A percentile compares a stretch with the other conserved stretches of the same genome.
These are phyloP conservation scores for Rhabdornis inornatus DNA, from an alignment of 2,113 vertebrate genomes.

Conservation along the genomic window DNA sequence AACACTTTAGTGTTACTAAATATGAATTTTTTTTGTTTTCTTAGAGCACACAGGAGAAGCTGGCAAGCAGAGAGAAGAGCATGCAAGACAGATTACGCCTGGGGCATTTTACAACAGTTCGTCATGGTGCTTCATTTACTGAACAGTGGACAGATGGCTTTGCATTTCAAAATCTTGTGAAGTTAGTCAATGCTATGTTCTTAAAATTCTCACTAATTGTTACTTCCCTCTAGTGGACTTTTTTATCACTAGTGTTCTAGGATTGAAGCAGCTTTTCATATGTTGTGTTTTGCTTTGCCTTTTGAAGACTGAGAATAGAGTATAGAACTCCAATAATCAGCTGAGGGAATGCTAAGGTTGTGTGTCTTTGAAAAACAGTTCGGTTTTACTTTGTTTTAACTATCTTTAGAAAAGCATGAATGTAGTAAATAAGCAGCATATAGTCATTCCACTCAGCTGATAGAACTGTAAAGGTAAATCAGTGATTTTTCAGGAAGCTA, in stretches of 20 bases:
- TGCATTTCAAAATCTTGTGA: slow-evolving; percentile 99
- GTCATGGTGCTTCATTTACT: slow-evolving; percentile 98
- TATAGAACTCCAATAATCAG: background rate
- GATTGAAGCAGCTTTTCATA: slow-evolving; percentile 5
- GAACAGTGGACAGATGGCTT: slow-evolving; percentile 99
- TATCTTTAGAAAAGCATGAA: background rate
- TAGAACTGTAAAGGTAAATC: background rate
- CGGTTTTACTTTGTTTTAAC: background rate
- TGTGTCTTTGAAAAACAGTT: background rate
- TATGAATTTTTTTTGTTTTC: background rate
- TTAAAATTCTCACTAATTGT: slow-evolving; percentile 58
- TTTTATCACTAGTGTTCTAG: slow-evolving; percentile 4
- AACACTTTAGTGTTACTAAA: slow-evolving; percentile 1
- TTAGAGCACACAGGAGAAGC: slow-evolving; percentile 97
- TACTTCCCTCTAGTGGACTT: slow-evolving; percentile 60
- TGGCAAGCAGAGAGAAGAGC: slow-evolving; percentile 97
- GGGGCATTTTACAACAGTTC: slow-evolving; percentile 98
- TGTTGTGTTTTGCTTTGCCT: background rate
- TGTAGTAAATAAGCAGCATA: background rate
- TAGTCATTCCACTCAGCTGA: slow-evolving; percentile 5
- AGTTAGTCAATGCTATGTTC: slow-evolving; percentile 81
- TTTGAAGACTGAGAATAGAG: slow-evolving; percentile 20
- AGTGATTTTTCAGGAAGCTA: background rate
- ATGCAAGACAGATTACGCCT: slow-evolving; percentile 98
- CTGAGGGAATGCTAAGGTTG: background rate